phyloP scores from a whole-genome alignment of 2,888 invertebrate genomes.

The Imbricaverruca yamaguchii region DNA sequence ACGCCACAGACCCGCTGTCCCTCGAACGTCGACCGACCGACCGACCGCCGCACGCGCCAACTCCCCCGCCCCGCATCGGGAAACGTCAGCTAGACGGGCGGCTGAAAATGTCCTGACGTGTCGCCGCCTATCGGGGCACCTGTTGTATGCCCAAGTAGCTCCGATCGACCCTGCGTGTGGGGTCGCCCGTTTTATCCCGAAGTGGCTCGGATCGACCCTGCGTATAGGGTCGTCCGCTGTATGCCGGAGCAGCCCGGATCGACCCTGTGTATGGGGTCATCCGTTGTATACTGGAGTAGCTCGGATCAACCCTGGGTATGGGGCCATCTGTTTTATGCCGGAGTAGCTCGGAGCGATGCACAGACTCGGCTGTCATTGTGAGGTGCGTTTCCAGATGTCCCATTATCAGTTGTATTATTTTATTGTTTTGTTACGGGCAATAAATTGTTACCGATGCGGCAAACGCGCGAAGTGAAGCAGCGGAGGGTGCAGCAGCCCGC shows the following conservation, averaged over 20 bases:
- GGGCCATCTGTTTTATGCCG: background rate
- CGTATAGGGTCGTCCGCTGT: background rate
- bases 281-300: background rate
- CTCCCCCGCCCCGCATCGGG: background rate
- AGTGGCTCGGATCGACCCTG: background rate
- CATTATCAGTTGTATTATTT: constrained; percentile 10
- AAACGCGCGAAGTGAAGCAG: no score
- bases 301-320: background rate
- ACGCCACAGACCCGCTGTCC: background rate
- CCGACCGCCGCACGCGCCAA: background rate
- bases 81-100: background rate
- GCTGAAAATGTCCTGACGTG: background rate
- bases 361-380: background rate
- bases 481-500: no score
- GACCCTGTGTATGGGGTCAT: background rate
- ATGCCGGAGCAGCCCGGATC: no score
- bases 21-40: background rate
- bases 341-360: background rate
- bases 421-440: constrained; percentile 2
- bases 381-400: background rate
- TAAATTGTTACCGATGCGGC: background rate
- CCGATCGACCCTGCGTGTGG: background rate
- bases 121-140: background rate
- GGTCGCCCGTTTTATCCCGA: no score
- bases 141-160: no score